phyloP scores from a whole-genome alignment of 2,797 vertebrate genomes.

The Takifugu ocellatus region DNA sequence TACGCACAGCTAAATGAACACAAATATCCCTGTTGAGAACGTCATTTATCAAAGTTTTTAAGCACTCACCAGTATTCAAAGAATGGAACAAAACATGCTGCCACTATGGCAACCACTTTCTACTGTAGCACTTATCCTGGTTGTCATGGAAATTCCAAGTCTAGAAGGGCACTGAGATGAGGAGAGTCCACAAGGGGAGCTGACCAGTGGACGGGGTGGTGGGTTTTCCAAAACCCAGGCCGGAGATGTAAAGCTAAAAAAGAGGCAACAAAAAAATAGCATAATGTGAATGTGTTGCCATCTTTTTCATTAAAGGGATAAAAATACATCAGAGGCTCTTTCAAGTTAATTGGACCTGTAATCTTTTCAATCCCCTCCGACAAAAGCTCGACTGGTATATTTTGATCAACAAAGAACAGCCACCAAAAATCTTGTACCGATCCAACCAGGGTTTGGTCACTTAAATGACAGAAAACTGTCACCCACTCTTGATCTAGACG shows the following conservation, averaged over 20 bases:
- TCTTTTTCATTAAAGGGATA: too few relatives aligned
- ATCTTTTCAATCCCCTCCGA: too few relatives aligned
- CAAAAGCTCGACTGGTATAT: too few relatives aligned
- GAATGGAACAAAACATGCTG: conserved; percentile 85
- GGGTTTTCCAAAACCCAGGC: conserved; percentile 85
- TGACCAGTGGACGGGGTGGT: conserved; percentile 80
- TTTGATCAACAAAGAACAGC: too few relatives aligned
- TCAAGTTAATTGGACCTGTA: too few relatives aligned
- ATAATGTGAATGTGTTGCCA: neutral
- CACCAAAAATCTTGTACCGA: too few relatives aligned
- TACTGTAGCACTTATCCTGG: conserved; percentile 84
- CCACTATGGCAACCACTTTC: conserved; percentile 85
- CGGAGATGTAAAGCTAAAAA: conserved; percentile 52
- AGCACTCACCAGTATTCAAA: conserved; percentile 64
- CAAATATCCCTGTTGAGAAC: neutral
- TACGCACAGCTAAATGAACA: too few relatives aligned
- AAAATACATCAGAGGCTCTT: too few relatives aligned
- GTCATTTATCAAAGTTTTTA: neutral
- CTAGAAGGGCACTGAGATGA: conserved; percentile 72
- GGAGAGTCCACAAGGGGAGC: conserved; percentile 68
- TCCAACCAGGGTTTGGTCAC: too few relatives aligned
- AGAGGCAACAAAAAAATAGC: neutral
- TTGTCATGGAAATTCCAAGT: conserved; percentile 79
- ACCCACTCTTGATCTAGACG: too few relatives aligned
- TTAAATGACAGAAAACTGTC: too few relatives aligned